phyloP scores from a whole-genome alignment of 2,113 vertebrate genomes.

The Salminus brasiliensis region DNA sequence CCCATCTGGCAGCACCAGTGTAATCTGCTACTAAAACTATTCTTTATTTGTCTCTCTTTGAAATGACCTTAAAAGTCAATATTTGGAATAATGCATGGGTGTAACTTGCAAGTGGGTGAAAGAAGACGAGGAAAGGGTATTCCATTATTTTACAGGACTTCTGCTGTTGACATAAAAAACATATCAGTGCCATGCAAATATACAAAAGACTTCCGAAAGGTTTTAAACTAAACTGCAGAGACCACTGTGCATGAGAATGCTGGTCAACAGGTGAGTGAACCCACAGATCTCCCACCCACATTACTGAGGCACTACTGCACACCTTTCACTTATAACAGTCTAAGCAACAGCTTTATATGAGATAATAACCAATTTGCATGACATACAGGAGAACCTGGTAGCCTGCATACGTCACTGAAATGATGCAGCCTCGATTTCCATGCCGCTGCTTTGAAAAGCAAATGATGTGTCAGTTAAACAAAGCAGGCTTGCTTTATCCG shows the following conservation, averaged over 20 bases:
- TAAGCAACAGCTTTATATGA: background rate
- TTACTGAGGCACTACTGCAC: background rate
- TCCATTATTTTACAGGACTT: background rate
- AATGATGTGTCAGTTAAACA: slow-evolving; percentile 45
- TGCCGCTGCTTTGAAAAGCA: slow-evolving; percentile 48
- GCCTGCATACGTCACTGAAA: background rate
- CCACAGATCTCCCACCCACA: background rate
- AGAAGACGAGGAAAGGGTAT: background rate
- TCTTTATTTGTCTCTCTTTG: background rate
- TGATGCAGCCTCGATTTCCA: background rate
- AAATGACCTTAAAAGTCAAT: background rate
- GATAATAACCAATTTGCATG: background rate
- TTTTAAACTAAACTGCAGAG: slow-evolving; percentile 30
- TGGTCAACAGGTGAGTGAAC: slow-evolving; percentile 21
- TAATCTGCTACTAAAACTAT: background rate
- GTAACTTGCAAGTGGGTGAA: background rate
- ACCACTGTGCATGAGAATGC: slow-evolving; percentile 4
- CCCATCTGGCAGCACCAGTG: background rate
- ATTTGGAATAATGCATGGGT: background rate
- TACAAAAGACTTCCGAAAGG: slow-evolving; percentile 19
- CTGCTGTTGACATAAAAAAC: background rate
- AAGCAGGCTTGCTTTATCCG: slow-evolving; percentile 14
- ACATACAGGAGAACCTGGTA: background rate
- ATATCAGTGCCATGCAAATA: slow-evolving; percentile 3
- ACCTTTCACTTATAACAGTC: background rate